Base-by-base conservation (phyloP, 2,797 vertebrate species). In the Pseudopleuronectes americanus region DNA sequence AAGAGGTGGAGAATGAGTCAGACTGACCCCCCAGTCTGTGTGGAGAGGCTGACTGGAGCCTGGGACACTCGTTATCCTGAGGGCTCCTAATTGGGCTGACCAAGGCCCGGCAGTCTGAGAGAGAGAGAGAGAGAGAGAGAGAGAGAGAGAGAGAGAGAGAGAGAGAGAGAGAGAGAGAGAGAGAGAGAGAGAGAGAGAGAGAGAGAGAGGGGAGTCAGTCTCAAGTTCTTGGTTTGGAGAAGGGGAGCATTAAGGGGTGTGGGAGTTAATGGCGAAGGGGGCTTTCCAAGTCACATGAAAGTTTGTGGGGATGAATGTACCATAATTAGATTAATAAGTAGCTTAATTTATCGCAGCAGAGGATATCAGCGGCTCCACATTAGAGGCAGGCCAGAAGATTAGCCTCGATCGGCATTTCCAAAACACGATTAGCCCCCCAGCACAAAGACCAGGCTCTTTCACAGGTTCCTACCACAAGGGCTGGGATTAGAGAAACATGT, bases 241-340 rank as follows among this genome's bases (percentile, higher is more conserved):
- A 72, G 76, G 83, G 73, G 78, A 84, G 73, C 81, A 74, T 79
- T 53, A 79, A 88, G 92, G 92, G 92, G 93, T 93, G 92, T 92
- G 91, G 94, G 93, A 95, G 94, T 92, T 90, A 94, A 93, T 93
- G 93, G 92, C 94, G 92, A 95, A 94, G 96, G 95, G 95, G 96
- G 92, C 94, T 97, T 97, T 96, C 96, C 94, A 96, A 97, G 96
- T 97, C 96, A 97, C 96, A 97, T 97, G 96, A 97, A 98, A 97
- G 96, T 97, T 97, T 96, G 94, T 94, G 92, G 80, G 95, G 95
- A 96, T 97, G 96, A 97, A 96, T 97, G 95, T 97, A 96, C 93
- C 95, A 95, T 98, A 97, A 98, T 98, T 97, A 98, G 97, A 98
- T 98, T 97, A 98, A 98, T 97, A 99, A 99, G 96, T 97, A 97